Conservation (phyloP, 2,113 vertebrate genomes). For the Gymnarchus niloticus region DNA sequence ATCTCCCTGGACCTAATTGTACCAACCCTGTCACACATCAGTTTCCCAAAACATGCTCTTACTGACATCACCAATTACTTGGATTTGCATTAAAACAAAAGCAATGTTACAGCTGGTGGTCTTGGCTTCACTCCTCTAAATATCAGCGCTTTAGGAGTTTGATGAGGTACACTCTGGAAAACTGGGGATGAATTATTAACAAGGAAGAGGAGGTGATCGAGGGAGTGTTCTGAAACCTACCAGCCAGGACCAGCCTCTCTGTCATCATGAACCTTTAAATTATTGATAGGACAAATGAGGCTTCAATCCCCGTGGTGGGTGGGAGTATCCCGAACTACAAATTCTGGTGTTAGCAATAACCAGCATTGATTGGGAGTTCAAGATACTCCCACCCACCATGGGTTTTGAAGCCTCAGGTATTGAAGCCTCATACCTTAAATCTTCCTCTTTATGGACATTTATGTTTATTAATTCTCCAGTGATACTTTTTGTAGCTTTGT, state of each 20-base stretch:
- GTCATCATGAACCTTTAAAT: background rate
- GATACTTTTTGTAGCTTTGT: background rate
- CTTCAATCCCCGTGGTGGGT: no score
- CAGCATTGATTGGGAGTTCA: no score
- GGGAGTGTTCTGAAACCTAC: background rate
- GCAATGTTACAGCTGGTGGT: background rate
- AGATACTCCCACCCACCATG: no score
- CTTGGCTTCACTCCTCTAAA: background rate
- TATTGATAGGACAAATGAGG: no score
- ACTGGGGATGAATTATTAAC: conserved; percentile 28
- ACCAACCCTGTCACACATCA: background rate
- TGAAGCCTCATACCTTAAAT: background rate
- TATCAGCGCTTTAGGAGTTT: conserved; percentile 3
- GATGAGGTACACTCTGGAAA: conserved; percentile 13
- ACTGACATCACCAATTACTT: background rate
- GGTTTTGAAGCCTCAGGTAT: no score
- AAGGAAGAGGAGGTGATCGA: background rate
- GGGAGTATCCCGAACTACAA: no score
- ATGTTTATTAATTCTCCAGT: background rate
- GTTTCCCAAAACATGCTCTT: background rate
- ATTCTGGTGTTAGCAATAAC: no score
- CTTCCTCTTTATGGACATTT: background rate
- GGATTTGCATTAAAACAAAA: background rate
- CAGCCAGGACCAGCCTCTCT: background rate
- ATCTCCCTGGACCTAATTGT: background rate